Percentiles rank a stretch among this genome's conserved stretches.
Evolutionary conservation across 1,140 invertebrate genomes (phyloP).

Genomic region (Drosophila malerkotliana): DNA sequence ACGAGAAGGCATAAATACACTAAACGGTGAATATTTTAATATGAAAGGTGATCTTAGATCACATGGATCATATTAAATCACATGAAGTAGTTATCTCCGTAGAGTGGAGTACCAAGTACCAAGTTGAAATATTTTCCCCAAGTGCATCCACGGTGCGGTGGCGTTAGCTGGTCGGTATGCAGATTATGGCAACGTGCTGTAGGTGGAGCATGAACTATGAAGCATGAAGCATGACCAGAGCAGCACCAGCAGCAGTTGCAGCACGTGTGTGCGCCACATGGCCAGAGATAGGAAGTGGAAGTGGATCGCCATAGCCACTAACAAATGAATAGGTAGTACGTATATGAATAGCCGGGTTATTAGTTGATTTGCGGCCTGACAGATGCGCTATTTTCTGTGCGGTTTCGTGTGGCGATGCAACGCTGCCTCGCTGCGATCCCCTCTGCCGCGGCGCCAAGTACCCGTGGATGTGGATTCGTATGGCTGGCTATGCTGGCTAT

Average conservation of each 20-base stretch:
- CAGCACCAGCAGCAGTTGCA: conserved; percentile 47
- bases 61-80: too few species aligned
- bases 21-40: too few species aligned
- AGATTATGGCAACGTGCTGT: conserved; percentile 70
- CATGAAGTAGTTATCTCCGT: too few species aligned
- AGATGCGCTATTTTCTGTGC: conserved; percentile 57
- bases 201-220: conserved; percentile 66
- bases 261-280: conserved; percentile 75
- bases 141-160: conserved; percentile 4
- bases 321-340: background rate
- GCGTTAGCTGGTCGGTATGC: conserved; percentile 48
- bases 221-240: conserved; percentile 59
- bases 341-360: conserved; percentile 58
- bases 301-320: conserved; percentile 22
- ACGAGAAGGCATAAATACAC: background rate
- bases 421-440: conserved; percentile 15
- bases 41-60: too few species aligned
- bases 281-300: conserved; percentile 50
- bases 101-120: too few species aligned
- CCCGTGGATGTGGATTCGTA: background rate
- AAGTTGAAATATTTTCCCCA: conserved; percentile 1
- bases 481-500: conserved; percentile 31
- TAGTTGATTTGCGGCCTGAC: conserved; percentile 64
- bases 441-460: conserved; percentile 58
- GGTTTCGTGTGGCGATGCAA: conserved; percentile 19